phyloP scores from a whole-genome alignment of 2,888 invertebrate species.

The Drosophila barbarae region DNA sequence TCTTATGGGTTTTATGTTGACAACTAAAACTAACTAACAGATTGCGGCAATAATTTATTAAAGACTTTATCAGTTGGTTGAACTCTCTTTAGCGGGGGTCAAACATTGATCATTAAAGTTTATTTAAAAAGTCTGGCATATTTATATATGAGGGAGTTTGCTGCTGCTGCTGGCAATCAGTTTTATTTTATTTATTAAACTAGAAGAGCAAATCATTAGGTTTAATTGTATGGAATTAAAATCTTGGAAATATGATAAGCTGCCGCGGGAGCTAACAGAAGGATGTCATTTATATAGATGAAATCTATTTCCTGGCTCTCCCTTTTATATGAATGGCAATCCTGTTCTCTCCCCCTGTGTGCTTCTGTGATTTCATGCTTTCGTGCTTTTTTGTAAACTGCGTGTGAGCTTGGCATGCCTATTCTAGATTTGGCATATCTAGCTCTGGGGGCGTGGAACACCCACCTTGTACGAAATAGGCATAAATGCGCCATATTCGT shows the following conservation, averaged over 20 bases:
- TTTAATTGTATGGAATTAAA: not conserved
- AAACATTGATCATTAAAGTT: not conserved
- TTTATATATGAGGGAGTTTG: not conserved
- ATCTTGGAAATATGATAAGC: constrained; percentile 11
- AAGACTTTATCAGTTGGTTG: constrained; percentile 11
- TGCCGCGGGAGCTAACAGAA: not conserved
- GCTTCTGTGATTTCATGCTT: constrained; percentile 1
- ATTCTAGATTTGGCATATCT: constrained; percentile 29
- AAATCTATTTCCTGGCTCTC: not conserved
- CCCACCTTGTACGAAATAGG: constrained; percentile 22
- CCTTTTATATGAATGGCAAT: not conserved
- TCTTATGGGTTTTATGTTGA: not conserved
- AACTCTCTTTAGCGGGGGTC: constrained; percentile 4
- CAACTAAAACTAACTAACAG: too few relatives aligned
- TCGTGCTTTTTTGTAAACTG: not conserved
- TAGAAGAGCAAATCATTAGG: not conserved
- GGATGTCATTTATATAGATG: constrained; percentile 3
- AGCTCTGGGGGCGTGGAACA: constrained; percentile 31
- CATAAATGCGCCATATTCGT: constrained; percentile 26
- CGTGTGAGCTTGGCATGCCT: constrained; percentile 15
- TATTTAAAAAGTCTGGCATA: constrained; percentile 2
- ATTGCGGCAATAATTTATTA: not conserved
- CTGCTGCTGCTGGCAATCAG: not conserved
- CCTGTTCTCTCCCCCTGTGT: not conserved
- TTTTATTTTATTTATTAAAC: not conserved